phyloP scores from a whole-genome alignment of 2,113 vertebrate genomes.

The Zonotrichia leucophrys region DNA sequence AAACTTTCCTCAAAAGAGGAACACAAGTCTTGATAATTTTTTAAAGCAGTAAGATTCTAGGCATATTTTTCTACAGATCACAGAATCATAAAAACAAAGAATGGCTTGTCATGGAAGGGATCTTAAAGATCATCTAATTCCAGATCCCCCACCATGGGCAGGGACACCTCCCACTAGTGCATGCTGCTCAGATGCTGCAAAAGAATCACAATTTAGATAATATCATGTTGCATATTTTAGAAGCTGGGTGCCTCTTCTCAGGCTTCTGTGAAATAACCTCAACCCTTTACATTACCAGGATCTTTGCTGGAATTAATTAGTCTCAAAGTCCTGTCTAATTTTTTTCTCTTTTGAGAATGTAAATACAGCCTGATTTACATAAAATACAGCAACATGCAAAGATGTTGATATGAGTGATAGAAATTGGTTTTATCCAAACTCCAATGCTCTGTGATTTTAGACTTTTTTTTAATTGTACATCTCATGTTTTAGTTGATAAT shows the following conservation, averaged over 20 bases:
- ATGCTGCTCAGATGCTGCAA: neutral
- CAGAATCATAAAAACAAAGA: neutral
- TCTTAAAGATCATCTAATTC: neutral
- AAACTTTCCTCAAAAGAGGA: neutral
- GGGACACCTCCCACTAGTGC: neutral
- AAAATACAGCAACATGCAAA: neutral
- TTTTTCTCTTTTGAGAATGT: neutral
- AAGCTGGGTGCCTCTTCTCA: neutral
- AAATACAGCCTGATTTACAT: neutral
- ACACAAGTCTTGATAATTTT: neutral
- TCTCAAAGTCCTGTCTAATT: neutral
- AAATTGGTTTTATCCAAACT: neutral
- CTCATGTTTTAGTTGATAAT: neutral
- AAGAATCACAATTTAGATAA: neutral
- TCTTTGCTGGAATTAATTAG: neutral
- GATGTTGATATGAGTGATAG: neutral
- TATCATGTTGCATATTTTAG: accelerated
- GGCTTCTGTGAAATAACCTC: neutral
- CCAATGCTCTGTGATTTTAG: neutral
- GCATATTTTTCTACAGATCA: neutral
- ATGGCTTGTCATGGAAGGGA: neutral
- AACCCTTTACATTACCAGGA: neutral
- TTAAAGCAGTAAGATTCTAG: neutral
- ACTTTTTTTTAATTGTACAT: neutral
- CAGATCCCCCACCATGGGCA: neutral